phyloP scores from a whole-genome alignment of 2,797 vertebrate species.

The Glyptemys insculpta region DNA sequence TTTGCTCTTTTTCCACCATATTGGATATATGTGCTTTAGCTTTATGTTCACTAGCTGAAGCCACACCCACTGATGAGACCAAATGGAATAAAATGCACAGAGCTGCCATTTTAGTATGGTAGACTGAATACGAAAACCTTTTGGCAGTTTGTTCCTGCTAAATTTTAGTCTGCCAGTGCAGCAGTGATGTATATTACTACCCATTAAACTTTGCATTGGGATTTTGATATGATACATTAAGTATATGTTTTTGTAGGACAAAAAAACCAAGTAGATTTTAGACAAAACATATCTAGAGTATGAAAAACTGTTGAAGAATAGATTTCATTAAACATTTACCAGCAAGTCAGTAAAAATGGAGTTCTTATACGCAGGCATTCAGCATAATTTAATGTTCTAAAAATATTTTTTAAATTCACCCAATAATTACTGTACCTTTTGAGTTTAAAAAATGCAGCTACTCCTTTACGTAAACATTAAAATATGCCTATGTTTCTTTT shows the following conservation, averaged over 20 bases:
- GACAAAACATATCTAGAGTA: slow-evolving; percentile 70
- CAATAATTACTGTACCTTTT: slow-evolving; percentile 70
- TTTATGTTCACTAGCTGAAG: background rate
- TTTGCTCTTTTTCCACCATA: background rate
- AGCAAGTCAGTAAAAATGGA: slow-evolving; percentile 71
- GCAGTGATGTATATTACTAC: slow-evolving; percentile 69
- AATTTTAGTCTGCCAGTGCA: slow-evolving; percentile 56
- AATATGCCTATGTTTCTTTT: slow-evolving; percentile 76
- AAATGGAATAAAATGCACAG: background rate
- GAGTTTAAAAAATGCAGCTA: slow-evolving; percentile 66
- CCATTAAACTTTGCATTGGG: slow-evolving; percentile 57
- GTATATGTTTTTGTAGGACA: slow-evolving; percentile 72
- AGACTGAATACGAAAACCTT: slow-evolving; percentile 23
- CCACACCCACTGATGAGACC: background rate
- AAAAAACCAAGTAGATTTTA: slow-evolving; percentile 74
- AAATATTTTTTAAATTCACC: slow-evolving; percentile 66
- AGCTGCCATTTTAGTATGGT: slow-evolving; percentile 13
- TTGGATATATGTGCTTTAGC: background rate
- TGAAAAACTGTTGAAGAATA: slow-evolving; percentile 74
- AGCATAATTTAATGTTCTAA: slow-evolving; percentile 76
- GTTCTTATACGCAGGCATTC: slow-evolving; percentile 63
- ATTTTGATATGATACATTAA: slow-evolving; percentile 73
- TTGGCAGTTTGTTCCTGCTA: slow-evolving; percentile 45
- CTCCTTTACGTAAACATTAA: slow-evolving; percentile 76
- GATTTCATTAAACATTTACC: slow-evolving; percentile 72